Percentiles rank a stretch among this genome's conserved stretches.
phyloP scores from a whole-genome alignment of 2,888 invertebrate species.

The Bimastos eiseni region DNA sequence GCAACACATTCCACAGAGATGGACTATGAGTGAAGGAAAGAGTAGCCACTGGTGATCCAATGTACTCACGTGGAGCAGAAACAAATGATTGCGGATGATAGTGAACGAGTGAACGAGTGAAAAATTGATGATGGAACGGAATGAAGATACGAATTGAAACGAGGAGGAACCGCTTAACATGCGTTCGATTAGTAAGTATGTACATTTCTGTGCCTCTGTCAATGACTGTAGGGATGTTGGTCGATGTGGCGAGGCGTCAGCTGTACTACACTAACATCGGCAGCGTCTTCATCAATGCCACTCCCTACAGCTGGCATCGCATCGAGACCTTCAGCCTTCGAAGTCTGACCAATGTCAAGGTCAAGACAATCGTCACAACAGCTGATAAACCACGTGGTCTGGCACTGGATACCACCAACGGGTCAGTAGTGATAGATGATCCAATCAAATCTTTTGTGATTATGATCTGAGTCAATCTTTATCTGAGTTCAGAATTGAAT shows the following conservation, averaged over 20 bases:
- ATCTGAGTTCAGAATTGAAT: too few species aligned
- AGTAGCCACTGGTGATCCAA: too few species aligned
- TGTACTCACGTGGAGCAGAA: too few species aligned
- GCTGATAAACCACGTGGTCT: conserved; percentile 50
- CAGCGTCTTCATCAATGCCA: conserved; percentile 47
- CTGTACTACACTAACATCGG: conserved; percentile 57
- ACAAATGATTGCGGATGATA: not conserved
- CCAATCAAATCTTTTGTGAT: not conserved
- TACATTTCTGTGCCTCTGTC: not conserved
- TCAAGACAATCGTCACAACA: conserved; percentile 47
- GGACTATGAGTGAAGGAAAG: too few species aligned
- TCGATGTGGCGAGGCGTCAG: conserved; percentile 49
- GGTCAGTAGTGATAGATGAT: conserved; percentile 33
- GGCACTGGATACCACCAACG: conserved; percentile 47
- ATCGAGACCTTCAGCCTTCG: conserved; percentile 52
- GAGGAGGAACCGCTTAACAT: not conserved
- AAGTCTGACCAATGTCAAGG: conserved; percentile 29
- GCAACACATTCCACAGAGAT: too few species aligned
- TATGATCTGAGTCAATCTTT: too few species aligned
- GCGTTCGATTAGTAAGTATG: not conserved
- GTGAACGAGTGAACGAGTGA: not conserved
- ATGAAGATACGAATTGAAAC: not conserved
- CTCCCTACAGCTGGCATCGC: conserved; percentile 51
- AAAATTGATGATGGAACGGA: not conserved
- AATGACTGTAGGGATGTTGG: conserved; percentile 42